A percentile compares a stretch with the other conserved stretches of the same genome.
Conservation (phyloP, 2,888 invertebrate genomes). For the Drosophila paramelanica region DNA sequence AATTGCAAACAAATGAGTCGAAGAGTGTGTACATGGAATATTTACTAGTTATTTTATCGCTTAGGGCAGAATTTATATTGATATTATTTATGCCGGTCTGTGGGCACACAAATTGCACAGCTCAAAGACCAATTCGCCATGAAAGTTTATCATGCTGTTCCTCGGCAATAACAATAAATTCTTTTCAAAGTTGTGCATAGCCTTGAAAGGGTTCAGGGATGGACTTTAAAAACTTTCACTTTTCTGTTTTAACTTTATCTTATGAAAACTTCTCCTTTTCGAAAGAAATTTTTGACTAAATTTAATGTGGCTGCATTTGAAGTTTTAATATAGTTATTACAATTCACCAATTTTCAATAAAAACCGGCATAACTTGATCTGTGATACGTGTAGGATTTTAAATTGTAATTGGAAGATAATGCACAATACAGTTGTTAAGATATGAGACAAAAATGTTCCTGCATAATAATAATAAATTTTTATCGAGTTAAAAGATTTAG, state of each 20-base stretch:
- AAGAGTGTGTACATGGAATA: conserved; percentile 3
- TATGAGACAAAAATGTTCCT: too few species aligned
- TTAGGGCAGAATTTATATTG: conserved; percentile 33
- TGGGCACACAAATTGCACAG: conserved; percentile 16
- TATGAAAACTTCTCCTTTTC: not conserved
- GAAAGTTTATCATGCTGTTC: conserved; percentile 21
- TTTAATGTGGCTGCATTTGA: not conserved
- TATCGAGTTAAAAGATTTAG: too few species aligned
- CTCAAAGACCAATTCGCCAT: conserved; percentile 12
- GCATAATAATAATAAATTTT: too few species aligned
- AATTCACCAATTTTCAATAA: not conserved
- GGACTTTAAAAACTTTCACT: conserved; percentile 2
- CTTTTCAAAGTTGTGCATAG: conserved; percentile 12
- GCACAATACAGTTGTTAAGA: too few species aligned
- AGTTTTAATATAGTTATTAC: not conserved
- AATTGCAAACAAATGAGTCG: conserved; percentile 32
- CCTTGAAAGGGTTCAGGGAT: not conserved
- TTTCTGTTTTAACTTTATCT: conserved; percentile 8
- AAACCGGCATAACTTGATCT: too few species aligned
- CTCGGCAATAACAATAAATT: conserved; percentile 47
- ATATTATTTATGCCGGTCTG: conserved; percentile 44
- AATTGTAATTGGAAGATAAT: too few species aligned
- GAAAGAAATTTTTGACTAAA: not conserved
- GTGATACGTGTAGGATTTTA: too few species aligned
- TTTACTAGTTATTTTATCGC: conserved; percentile 25